These are phyloP conservation scores for Masticophis lateralis DNA, from an alignment of 2,797 vertebrate species.

Conservation along the genomic window DNA sequence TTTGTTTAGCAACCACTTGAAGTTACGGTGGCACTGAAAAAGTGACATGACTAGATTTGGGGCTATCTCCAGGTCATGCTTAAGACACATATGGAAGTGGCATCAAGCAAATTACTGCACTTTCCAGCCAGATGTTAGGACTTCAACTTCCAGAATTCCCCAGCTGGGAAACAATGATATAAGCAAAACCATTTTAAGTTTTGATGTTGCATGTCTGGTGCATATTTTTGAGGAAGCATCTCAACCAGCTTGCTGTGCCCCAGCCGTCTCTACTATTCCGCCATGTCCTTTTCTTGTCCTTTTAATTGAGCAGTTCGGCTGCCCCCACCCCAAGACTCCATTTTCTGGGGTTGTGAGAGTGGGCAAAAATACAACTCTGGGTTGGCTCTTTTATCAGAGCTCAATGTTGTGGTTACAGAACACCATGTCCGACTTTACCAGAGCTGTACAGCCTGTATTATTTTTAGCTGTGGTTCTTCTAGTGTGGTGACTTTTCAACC, in stretches of 20 bases:
- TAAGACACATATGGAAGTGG: background rate
- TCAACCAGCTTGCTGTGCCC: background rate
- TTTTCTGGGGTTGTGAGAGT: background rate
- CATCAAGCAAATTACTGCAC: background rate
- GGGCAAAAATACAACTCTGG: background rate
- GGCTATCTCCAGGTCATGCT: background rate
- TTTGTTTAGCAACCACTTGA: background rate
- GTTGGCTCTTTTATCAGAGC: background rate
- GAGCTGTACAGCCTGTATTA: constrained; percentile 1
- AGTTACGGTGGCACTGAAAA: background rate
- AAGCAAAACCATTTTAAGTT: background rate
- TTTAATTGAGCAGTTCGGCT: background rate
- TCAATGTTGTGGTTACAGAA: background rate
- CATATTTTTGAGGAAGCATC: background rate
- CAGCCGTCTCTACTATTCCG: background rate
- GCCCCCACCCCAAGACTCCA: too few relatives aligned
- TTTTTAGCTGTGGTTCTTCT: constrained; percentile 33
- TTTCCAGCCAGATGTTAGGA: background rate
- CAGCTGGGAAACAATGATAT: background rate
- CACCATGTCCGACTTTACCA: background rate
- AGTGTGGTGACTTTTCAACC: constrained; percentile 16
- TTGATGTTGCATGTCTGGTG: background rate
- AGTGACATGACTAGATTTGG: background rate
- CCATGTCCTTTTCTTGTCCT: background rate
- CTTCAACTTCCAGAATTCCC: background rate